Conservation (phyloP, 2,888 invertebrate species). For the Xestoiulus laeticollis region DNA sequence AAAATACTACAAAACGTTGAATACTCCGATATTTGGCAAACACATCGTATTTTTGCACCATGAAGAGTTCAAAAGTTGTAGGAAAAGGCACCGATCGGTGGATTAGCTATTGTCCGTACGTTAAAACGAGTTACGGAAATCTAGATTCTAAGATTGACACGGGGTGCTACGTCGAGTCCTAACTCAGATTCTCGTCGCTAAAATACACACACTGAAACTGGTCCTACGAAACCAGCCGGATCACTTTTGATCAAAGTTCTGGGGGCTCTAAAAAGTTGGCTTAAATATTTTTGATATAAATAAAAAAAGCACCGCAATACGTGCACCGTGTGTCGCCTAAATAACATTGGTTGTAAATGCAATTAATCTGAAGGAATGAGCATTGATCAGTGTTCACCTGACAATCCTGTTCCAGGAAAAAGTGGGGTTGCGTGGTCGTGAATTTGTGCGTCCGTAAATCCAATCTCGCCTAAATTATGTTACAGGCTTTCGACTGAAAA, state of each 20-base stretch:
- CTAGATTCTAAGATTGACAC: neutral
- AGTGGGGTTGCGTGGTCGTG: neutral
- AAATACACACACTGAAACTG: neutral
- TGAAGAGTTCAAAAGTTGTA: neutral
- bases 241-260: neutral
- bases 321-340: neutral
- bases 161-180: neutral
- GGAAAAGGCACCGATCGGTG: neutral
- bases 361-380: neutral
- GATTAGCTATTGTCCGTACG: neutral
- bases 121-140: neutral
- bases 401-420: neutral
- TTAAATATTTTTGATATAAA: neutral
- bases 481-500: neutral
- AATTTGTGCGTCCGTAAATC: neutral
- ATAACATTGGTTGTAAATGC: neutral
- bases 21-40: neutral
- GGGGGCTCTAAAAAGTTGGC: too few relatives aligned
- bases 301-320: neutral
- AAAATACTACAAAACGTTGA: neutral
- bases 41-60: neutral
- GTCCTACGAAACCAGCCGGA: neutral
- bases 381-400: neutral
- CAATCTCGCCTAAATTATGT: neutral
- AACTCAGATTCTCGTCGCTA: neutral